Conservation (phyloP, 2,113 vertebrate genomes). For the Mobula birostris region DNA sequence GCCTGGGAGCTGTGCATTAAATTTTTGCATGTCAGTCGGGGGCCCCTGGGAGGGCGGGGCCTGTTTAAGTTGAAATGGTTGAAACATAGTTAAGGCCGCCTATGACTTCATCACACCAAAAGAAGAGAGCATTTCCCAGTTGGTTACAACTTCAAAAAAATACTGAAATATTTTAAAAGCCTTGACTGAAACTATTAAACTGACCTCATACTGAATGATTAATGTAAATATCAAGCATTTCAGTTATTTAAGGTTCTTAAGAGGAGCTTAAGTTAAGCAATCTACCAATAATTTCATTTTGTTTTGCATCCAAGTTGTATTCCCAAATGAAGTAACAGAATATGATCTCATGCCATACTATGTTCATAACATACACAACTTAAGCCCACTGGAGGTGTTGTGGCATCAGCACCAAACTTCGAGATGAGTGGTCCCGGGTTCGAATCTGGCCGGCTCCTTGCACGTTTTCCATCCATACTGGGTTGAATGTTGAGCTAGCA, state of each 20-base stretch:
- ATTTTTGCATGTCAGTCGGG: too few species aligned
- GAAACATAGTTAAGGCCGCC: too few species aligned
- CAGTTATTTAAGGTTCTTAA: neutral
- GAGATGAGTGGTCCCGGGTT: too few species aligned
- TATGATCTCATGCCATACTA: neutral
- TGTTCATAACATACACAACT: neutral
- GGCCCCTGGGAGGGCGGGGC: too few species aligned
- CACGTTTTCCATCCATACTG: too few species aligned
- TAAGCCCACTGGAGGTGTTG: neutral
- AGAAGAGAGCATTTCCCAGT: neutral
- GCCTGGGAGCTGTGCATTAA: too few species aligned
- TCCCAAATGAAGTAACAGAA: neutral
- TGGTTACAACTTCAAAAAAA: neutral
- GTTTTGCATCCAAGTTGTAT: neutral
- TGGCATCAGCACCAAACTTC: too few species aligned
- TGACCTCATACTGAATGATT: neutral
- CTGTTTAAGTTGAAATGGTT: too few species aligned
- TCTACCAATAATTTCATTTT: neutral
- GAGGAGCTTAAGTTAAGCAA: neutral
- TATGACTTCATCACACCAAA: neutral
- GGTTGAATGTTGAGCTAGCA: too few species aligned
- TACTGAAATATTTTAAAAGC: neutral
- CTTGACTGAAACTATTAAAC: neutral
- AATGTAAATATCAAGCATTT: neutral
- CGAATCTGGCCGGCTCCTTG: too few species aligned